Conservation (phyloP, 1,140 invertebrate genomes). For the Diabrotica virgifera region DNA sequence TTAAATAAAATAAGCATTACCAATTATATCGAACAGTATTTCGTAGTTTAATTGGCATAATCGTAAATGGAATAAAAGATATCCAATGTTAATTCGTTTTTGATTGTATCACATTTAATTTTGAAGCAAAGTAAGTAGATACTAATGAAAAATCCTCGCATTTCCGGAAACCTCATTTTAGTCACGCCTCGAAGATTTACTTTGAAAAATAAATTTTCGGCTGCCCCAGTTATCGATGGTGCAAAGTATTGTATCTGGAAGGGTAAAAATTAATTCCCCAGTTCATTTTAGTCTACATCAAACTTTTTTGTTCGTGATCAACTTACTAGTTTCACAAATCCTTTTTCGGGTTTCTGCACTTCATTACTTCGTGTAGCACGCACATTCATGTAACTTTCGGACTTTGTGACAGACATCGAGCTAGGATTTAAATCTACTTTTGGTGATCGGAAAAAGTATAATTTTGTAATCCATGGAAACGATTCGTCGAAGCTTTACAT, state of each 20-base stretch:
- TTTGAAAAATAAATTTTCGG: not conserved
- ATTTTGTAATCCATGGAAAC: not conserved
- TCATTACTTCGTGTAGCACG: not conserved
- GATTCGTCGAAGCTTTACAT: not conserved
- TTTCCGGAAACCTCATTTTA: no score
- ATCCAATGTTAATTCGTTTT: no score
- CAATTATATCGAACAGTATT: no score
- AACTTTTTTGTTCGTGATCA: not conserved
- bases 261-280: not conserved
- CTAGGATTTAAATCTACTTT: slow-evolving; percentile 7
- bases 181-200: no score
- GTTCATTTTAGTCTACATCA: not conserved
- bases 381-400: not conserved
- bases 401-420: not conserved
- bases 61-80: no score
- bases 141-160: no score
- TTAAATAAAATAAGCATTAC: no score
- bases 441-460: slow-evolving; percentile 4
- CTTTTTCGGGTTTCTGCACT: not conserved
- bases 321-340: not conserved
- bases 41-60: no score
- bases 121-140: no score
- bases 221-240: not conserved
- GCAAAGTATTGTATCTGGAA: not conserved
- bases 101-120: no score